Evolutionary conservation across 92 coral and sea anemone genomes (phyloP).

Genomic region (Epizoanthus rinbou): DNA sequence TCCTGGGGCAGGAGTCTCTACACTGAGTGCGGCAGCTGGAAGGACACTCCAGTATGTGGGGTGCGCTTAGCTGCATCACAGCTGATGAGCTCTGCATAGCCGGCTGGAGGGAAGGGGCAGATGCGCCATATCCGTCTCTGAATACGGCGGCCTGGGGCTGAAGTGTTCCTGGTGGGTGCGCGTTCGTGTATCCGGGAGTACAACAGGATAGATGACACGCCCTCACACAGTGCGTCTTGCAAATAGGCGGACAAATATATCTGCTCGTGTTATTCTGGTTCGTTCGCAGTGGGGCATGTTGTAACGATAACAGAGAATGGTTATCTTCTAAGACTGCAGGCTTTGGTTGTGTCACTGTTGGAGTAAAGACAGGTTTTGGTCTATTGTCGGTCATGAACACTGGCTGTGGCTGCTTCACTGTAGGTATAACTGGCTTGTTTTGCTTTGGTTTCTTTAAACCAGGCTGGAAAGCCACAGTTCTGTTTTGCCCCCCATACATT

Average conservation of each 20-base stretch:
- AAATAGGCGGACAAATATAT: background rate
- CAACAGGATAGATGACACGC: conserved; percentile 16
- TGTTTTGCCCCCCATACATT: conserved; percentile 58
- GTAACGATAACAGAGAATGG: background rate
- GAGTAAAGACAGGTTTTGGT: background rate
- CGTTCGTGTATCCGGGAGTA: background rate
- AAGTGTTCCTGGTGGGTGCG: background rate
- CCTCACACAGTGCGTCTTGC: conserved; percentile 1
- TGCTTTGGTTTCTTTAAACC: background rate
- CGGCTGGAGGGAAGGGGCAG: conserved; percentile 8
- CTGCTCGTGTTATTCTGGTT: background rate
- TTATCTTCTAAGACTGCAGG: conserved; percentile 1
- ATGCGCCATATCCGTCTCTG: background rate
- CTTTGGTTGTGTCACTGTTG: background rate
- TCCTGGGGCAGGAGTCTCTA: background rate
- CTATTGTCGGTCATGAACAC: conserved; percentile 9
- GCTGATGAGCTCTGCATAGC: conserved; percentile 33
- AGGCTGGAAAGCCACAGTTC: conserved; percentile 6
- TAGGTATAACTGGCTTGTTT: conserved; percentile 13
- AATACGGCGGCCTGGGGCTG: background rate
- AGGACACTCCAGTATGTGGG: background rate
- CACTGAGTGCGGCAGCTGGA: background rate
- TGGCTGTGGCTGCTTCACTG: background rate
- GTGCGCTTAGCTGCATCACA: background rate
- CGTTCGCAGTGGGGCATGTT: background rate